Percentiles rank a stretch among this genome's conserved stretches.
These are phyloP conservation scores for Globodera ellingtonae DNA, from an alignment of 1,140 invertebrate genomes.

Conservation along the genomic window DNA sequence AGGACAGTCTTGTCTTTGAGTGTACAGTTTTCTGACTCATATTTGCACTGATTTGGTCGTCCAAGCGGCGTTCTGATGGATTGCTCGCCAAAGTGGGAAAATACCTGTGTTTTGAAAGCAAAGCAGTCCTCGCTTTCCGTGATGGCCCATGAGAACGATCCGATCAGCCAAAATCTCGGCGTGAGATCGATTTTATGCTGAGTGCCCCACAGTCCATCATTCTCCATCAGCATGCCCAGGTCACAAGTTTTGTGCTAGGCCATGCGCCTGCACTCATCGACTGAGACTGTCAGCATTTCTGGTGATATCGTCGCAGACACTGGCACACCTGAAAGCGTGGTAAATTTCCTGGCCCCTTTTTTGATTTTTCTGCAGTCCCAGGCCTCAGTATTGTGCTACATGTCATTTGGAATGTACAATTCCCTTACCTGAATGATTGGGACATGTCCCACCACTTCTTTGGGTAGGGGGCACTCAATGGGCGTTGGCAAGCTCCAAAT, in stretches of 20 bases:
- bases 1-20: neutral
- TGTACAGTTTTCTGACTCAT: neutral
- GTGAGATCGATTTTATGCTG: neutral
- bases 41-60: neutral
- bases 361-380: slow-evolving; percentile 1
- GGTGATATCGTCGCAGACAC: neutral
- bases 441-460: neutral
- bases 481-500: neutral
- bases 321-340: neutral
- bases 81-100: neutral
- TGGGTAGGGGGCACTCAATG: neutral
- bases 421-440: neutral
- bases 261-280: neutral
- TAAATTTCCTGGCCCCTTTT: neutral
- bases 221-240: neutral
- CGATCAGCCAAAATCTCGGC: slow-evolving; percentile 13
- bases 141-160: neutral
- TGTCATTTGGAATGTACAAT: neutral
- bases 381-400: neutral
- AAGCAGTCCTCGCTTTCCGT: neutral
- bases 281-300: neutral
- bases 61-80: neutral
- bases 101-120: neutral
- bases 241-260: neutral
- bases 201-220: neutral